A percentile compares a stretch with the other conserved stretches of the same genome.
These are phyloP conservation scores for Tetragnatha versicolor DNA, from an alignment of 1,140 invertebrate species.

Conservation along the genomic window DNA sequence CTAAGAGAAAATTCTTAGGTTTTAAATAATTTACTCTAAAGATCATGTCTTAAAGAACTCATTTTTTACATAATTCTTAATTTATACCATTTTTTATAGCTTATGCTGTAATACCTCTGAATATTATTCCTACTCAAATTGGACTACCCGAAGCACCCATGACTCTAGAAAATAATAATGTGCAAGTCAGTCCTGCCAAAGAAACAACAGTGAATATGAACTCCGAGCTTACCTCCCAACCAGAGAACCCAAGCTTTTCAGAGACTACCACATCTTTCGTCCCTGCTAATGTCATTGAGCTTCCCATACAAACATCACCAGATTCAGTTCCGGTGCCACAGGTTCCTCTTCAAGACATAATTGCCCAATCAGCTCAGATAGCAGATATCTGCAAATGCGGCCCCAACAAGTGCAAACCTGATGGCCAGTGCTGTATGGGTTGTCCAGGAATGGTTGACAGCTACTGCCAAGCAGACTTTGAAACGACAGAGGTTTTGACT, in stretches of 20 bases:
- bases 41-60: not conserved
- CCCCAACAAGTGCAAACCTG: conserved; percentile 40
- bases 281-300: too few relatives aligned
- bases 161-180: not conserved
- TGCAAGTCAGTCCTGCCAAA: too few relatives aligned
- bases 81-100: conserved; percentile 22
- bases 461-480: conserved; percentile 16
- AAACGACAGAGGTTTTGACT: not conserved
- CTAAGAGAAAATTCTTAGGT: too few relatives aligned
- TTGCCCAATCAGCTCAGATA: conserved; percentile 29
- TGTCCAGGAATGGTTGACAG: conserved; percentile 43
- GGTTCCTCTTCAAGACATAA: conserved; percentile 31
- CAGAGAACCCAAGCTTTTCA: too few relatives aligned
- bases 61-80: not conserved
- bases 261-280: too few relatives aligned
- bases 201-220: too few relatives aligned
- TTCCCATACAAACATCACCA: not conserved
- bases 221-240: too few relatives aligned
- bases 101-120: conserved; percentile 44
- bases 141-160: not conserved
- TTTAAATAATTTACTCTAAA: too few relatives aligned
- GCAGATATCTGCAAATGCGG: conserved; percentile 52
- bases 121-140: not conserved
- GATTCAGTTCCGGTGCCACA: not conserved
- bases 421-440: conserved; percentile 29